Conservation (phyloP, 2,888 invertebrate species). For the Drosophila pseudotalamancana region DNA sequence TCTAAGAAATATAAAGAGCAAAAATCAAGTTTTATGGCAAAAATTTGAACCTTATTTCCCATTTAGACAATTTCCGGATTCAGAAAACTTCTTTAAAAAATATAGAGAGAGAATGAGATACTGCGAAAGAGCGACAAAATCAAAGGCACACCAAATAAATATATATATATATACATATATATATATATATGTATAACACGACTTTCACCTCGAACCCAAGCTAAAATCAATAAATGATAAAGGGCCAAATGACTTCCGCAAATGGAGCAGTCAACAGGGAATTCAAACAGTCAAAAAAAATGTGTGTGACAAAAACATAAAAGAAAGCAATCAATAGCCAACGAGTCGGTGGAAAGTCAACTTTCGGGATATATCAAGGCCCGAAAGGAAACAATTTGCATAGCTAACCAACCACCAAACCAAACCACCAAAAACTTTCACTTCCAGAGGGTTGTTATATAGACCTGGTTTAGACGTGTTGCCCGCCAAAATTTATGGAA, state of each 20-base stretch:
- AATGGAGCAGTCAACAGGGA: constrained; percentile 24
- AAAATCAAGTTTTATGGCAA: too few relatives aligned
- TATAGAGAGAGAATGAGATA: too few relatives aligned
- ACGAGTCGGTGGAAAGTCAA: background rate
- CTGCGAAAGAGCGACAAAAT: background rate
- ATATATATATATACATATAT: background rate
- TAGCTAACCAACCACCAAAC: constrained; percentile 33
- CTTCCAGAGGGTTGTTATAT: constrained; percentile 1
- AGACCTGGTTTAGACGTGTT: background rate
- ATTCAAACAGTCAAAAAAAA: background rate
- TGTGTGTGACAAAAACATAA: background rate
- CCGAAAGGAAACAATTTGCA: constrained; percentile 21
- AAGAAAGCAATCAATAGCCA: constrained; percentile 32
- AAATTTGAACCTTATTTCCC: too few relatives aligned
- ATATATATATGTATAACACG: background rate
- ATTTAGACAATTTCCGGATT: too few relatives aligned
- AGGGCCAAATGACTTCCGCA: constrained; percentile 33
- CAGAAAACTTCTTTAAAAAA: too few relatives aligned
- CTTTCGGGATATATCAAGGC: constrained; percentile 16
- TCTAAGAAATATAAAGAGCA: too few relatives aligned
- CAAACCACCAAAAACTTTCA: constrained; percentile 22
- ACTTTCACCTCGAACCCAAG: constrained; percentile 15
- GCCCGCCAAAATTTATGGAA: constrained; percentile 3
- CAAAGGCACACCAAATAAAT: background rate
- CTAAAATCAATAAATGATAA: constrained; percentile 45